Evolutionary conservation across 1,140 invertebrate species (phyloP), one percentile per base, ranked within the genome.

Genomic region (Globodera rostochiensis): DNA sequence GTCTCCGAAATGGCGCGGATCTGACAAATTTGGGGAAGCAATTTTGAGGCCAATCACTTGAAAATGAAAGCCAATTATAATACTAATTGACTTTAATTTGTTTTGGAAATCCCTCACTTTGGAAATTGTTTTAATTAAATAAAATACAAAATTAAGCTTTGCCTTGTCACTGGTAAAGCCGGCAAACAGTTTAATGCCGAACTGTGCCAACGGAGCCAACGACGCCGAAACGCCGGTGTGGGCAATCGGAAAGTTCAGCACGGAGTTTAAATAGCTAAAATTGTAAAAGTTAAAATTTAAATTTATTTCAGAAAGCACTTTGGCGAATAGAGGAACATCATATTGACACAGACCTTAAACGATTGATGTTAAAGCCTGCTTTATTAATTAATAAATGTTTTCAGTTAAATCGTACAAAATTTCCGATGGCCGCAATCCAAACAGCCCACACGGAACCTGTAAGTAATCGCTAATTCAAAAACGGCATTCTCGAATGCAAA

Each of bases 321-420:
- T 25, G 88, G 88, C 47, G 88, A 90, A 80, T 87, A 88, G 60
- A 88, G 82, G 77, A 88, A 90, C 82, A 88, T 86, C 83, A 89
- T 82, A 74, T 88, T 88, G 73, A 88, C 87, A 66, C 80, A 83
- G 45, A 82, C 80, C 69, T 71, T 11, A 47, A 47, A 6, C 21
- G 69, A 71, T 15, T 9, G 46, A 71, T 71, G 11, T 11, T 15
- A 70, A 70, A 70, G 67, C 4, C 9, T 15, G n/a, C 1, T 36
- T 13, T 45, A 71, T 71, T 47, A 71, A 71, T 11, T 19, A 64
- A 60, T 66, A 13, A 46, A 45, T 64, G 9, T 13, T 36, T 69
- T 69, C 9, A 77, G 6, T 64, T 77, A 69, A 77, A 49, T 45
- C 76, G n/a, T 47, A 77, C 76, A 69, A 84, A 87, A 69, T 88